These are phyloP conservation scores for Galerucella nymphaeae DNA, from an alignment of 2,888 invertebrate species.

Conservation along the genomic window DNA sequence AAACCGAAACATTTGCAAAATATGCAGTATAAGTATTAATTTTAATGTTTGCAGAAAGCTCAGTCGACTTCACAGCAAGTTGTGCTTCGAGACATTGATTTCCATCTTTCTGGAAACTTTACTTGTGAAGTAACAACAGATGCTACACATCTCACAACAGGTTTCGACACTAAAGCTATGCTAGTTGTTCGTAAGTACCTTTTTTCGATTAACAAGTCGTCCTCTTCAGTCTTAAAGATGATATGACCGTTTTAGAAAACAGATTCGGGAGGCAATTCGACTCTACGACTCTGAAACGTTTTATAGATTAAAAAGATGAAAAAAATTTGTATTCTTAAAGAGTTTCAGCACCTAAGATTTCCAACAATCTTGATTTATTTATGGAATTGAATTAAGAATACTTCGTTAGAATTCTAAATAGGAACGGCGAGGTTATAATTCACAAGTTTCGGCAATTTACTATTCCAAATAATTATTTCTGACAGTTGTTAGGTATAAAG, in stretches of 20 bases:
- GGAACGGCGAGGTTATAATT: conserved; percentile 3
- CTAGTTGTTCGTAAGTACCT: conserved; percentile 80
- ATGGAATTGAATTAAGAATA: neutral
- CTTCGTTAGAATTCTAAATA: conserved; percentile 4
- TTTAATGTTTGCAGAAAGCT: conserved; percentile 68
- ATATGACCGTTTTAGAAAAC: too few species aligned
- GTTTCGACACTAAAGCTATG: conserved; percentile 73
- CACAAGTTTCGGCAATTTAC: conserved; percentile 18
- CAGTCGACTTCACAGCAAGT: conserved; percentile 82
- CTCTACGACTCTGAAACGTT: too few species aligned
- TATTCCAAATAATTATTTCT: conserved; percentile 14
- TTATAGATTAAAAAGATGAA: too few species aligned
- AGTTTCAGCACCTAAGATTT: neutral
- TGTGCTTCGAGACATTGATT: conserved; percentile 75
- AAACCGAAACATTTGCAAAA: too few species aligned
- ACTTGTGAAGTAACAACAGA: conserved; percentile 84
- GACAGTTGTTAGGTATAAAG: conserved; percentile 6
- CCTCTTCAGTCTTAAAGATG: neutral
- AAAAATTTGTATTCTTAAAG: neutral
- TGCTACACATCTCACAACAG: conserved; percentile 74
- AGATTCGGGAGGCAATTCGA: too few species aligned
- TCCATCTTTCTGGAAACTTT: conserved; percentile 79
- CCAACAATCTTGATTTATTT: neutral
- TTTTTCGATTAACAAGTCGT: neutral
- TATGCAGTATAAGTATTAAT: too few species aligned